Evolutionary conservation across 2,888 invertebrate genomes (phyloP).

Genomic region (Schizaphis graminum): DNA sequence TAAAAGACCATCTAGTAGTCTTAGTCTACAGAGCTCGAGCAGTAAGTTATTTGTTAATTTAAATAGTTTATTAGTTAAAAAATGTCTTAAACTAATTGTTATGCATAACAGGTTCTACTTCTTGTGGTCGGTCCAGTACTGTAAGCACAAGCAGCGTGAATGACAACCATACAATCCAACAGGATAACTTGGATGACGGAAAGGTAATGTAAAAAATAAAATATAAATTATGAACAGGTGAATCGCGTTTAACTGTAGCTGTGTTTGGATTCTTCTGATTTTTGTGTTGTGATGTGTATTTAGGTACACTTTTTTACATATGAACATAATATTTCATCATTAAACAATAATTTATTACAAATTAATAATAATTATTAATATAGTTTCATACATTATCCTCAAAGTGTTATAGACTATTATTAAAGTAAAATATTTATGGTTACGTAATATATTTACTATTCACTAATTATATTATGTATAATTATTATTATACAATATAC

Average conservation of each 20-base stretch:
- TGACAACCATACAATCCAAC: constrained; percentile 83
- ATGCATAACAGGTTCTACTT: constrained; percentile 76
- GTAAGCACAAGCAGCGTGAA: constrained; percentile 83
- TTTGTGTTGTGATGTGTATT: not conserved
- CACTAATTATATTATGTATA: too few relatives aligned
- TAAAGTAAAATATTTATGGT: not conserved
- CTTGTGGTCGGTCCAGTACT: constrained; percentile 86
- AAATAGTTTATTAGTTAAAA: not conserved
- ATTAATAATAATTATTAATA: not conserved
- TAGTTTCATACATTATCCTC: not conserved
- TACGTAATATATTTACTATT: not conserved
- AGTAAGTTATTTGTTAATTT: constrained; percentile 71
- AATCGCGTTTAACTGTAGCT: not conserved
- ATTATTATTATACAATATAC: too few relatives aligned
- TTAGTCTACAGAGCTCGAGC: constrained; percentile 79
- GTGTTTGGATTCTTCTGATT: not conserved
- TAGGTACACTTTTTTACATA: not conserved
- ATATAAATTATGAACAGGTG: not conserved
- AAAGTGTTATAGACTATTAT: not conserved
- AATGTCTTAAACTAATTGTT: not conserved
- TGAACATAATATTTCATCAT: not conserved
- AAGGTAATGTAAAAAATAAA: constrained; percentile 36
- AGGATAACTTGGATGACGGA: constrained; percentile 30
- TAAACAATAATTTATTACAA: not conserved
- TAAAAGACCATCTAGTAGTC: constrained; percentile 77